These are phyloP conservation scores for Ophiothrix spiculata DNA, from an alignment of 35 echinoderm and acorn worm genomes.

Conservation along the genomic window DNA sequence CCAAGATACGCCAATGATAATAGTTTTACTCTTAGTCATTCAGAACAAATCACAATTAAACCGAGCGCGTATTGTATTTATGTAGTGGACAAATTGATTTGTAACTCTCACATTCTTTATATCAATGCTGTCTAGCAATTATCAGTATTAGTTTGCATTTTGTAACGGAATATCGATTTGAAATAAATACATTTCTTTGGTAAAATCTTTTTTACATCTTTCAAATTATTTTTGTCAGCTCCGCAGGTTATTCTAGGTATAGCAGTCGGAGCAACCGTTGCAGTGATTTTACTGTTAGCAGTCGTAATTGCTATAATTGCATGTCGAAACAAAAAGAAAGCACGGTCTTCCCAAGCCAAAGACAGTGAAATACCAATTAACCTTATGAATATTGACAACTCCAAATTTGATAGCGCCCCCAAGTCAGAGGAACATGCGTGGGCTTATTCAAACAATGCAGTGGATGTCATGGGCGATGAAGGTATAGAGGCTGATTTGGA, in stretches of 20 bases:
- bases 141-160: no score
- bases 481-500: not conserved
- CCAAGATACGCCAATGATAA: no score
- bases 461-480: not conserved
- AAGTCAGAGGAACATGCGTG: not conserved
- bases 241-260: not conserved
- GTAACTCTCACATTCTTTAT: no score
- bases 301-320: not conserved
- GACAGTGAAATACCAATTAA: not conserved
- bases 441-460: not conserved
- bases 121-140: no score
- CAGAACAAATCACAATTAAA: no score
- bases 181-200: no score
- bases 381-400: not conserved
- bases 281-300: not conserved
- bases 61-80: no score
- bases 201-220: no score
- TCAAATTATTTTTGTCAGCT: no score
- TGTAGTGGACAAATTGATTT: no score
- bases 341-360: not conserved
- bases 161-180: no score
- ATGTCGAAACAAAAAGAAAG: not conserved
- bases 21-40: no score
- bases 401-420: not conserved
- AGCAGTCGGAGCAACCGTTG: not conserved